Percentiles rank a stretch among this genome's conserved stretches.
phyloP scores from a whole-genome alignment of 2,888 invertebrate genomes.

The Molorchus minor region DNA sequence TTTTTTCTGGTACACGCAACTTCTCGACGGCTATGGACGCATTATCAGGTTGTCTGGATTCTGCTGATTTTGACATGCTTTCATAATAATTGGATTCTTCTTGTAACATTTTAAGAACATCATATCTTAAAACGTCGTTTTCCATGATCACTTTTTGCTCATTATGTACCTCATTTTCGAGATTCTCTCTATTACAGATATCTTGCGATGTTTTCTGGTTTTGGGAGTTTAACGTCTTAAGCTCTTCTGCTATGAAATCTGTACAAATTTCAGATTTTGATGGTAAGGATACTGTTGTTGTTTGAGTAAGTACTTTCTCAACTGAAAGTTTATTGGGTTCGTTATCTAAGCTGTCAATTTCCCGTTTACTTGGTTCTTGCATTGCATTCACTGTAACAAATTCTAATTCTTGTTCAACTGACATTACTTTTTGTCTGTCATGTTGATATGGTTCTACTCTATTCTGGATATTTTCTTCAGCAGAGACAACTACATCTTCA shows the following conservation, averaged over 20 bases:
- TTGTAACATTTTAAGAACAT: constrained; percentile 16
- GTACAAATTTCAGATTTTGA: background rate
- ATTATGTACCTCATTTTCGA: too few species aligned
- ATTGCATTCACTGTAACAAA: too few species aligned
- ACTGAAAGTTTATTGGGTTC: too few species aligned
- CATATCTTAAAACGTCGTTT: constrained; percentile 21
- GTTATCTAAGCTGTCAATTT: too few species aligned
- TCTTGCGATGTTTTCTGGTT: too few species aligned
- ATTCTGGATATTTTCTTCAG: too few species aligned
- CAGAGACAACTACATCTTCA: too few species aligned
- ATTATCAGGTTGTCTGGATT: background rate
- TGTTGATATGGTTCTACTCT: too few species aligned
- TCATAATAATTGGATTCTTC: background rate
- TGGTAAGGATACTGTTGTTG: background rate
- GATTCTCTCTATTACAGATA: too few species aligned
- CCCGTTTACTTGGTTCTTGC: too few species aligned
- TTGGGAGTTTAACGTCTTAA: background rate
- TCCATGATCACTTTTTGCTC: background rate
- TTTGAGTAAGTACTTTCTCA: background rate
- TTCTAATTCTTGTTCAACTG: too few species aligned
- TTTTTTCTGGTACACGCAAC: background rate
- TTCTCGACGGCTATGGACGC: background rate
- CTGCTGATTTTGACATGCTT: background rate
- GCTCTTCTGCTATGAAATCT: background rate
- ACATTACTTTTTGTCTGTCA: too few species aligned